Base-by-base conservation (phyloP, 2,888 invertebrate species). In the Leptarthrus brevirostris region DNA sequence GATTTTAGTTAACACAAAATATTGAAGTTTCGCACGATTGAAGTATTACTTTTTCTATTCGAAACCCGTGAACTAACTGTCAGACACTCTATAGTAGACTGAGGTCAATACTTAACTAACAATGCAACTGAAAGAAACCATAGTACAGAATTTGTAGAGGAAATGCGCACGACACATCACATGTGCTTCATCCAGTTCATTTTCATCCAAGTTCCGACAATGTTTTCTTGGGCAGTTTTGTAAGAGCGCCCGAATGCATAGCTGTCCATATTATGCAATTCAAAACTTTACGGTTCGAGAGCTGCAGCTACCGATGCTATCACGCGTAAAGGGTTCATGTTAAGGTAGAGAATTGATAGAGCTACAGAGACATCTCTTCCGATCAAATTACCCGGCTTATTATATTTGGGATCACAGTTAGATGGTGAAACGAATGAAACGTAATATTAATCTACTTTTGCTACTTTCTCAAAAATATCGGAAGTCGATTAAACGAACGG, bases 61-160 rank as follows among this genome's bases (percentile, higher is more conserved):
- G 40, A n/a, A 26, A 47, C 24, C 22, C 12, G 24, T 30, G 20
- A 49, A 30, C 61, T 47, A 54, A 56, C 47, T 72, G 26, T 10
- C 47, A n/a, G 22, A 40, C 54, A 36, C 12, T 40, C 36, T 53
- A 58, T 8, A 49, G 3, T 20, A 8, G 16, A 12, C 18, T 58
- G 58, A 73, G 73, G 73, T 73, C 73, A 64, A n/a, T 44, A 22
- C n/a, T 56, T 24, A 34, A 56, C 56, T 30, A 54, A 54, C 54
- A 26, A 54, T 26, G 26, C 14, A 26, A n/a, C n/a, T 14, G 8
- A n/a, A 26, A 14, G 54, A 54, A 26, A 26, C 54, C 54, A 54
- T 54, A 54, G 24, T 26, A 14, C 26, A 18, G 24, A n/a, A 54
- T 24, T 34, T 26, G 71, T 40, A 34, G 22, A 71, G 40, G 53